A percentile compares a stretch with the other conserved stretches of the same genome.
Evolutionary conservation across 2,797 vertebrate species (phyloP).

Genomic region (Notolabrus celidotus): DNA sequence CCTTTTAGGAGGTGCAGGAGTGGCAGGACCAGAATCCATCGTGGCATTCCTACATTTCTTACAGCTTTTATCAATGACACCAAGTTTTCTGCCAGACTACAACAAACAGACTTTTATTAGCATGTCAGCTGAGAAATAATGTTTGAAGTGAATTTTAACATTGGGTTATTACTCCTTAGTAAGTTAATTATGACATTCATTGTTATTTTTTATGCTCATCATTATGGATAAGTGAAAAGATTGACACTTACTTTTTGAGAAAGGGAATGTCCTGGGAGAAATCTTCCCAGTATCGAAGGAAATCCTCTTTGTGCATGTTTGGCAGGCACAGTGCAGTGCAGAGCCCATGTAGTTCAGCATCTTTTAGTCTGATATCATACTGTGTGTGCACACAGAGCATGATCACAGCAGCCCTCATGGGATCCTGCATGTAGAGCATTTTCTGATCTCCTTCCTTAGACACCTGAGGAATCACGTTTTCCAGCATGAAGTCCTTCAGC

Average conservation of each 20-base stretch:
- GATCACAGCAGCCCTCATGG: constrained; percentile 83
- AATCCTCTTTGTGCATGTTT: constrained; percentile 32
- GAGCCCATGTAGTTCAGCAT: constrained; percentile 18
- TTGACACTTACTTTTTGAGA: constrained; percentile 68
- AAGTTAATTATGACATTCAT: background rate
- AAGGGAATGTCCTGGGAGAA: constrained; percentile 55
- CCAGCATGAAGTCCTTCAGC: constrained; percentile 78
- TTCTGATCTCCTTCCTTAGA: background rate
- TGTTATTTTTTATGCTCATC: background rate
- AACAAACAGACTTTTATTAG: background rate
- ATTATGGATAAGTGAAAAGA: rapidly evolving
- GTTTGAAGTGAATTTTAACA: background rate
- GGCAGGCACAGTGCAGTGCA: constrained; percentile 86
- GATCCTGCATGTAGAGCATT: constrained; percentile 55
- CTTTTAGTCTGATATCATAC: rapidly evolving
- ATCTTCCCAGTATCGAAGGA: constrained; percentile 67
- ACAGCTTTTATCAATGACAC: constrained; percentile 25
- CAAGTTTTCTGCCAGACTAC: constrained; percentile 68
- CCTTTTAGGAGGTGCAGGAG: constrained; percentile 84
- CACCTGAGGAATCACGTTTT: constrained; percentile 63
- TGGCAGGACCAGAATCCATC: constrained; percentile 90
- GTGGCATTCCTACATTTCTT: background rate
- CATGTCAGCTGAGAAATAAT: background rate
- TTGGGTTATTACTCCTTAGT: background rate
- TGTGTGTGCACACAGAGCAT: constrained; percentile 37